Conservation (phyloP, 2,113 vertebrate genomes). For the Cygnus atratus region DNA sequence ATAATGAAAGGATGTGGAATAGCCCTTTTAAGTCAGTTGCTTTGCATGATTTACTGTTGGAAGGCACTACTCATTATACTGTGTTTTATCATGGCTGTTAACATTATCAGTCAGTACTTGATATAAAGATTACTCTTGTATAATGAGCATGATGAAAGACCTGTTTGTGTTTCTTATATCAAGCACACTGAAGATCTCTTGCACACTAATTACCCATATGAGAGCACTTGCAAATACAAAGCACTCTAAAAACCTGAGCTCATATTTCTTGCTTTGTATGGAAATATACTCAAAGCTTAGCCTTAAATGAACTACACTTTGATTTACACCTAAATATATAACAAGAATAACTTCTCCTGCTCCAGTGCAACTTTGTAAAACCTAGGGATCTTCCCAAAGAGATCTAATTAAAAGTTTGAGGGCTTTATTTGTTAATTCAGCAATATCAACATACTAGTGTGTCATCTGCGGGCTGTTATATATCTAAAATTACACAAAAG, state of each 20-base stretch:
- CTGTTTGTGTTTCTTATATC: constrained; percentile 27
- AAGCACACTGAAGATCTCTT: not conserved
- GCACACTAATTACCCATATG: constrained; percentile 48
- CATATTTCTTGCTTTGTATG: not conserved
- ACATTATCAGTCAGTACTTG: constrained; percentile 24
- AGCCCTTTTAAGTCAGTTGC: constrained; percentile 24
- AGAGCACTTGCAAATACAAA: constrained; percentile 46
- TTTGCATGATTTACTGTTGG: constrained; percentile 21
- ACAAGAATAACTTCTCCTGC: not conserved
- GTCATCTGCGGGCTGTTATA: not conserved
- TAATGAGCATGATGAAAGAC: constrained; percentile 60
- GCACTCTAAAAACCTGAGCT: not conserved
- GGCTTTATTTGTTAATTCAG: not conserved
- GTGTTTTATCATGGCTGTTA: constrained; percentile 46
- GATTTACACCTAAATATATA: constrained; percentile 10
- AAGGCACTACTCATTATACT: constrained; percentile 17
- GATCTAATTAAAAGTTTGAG: not conserved
- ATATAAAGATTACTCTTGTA: constrained; percentile 49
- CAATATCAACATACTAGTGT: not conserved
- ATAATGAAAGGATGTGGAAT: constrained; percentile 29
- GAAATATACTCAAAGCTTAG: not conserved
- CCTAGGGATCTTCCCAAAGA: constrained; percentile 14
- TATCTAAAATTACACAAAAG: not conserved
- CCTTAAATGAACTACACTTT: constrained; percentile 7
- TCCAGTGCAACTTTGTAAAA: not conserved